Evolutionary conservation across 2,888 invertebrate species (phyloP), one percentile per base, ranked within the genome.

Genomic region (Drosophila imparisetae): DNA sequence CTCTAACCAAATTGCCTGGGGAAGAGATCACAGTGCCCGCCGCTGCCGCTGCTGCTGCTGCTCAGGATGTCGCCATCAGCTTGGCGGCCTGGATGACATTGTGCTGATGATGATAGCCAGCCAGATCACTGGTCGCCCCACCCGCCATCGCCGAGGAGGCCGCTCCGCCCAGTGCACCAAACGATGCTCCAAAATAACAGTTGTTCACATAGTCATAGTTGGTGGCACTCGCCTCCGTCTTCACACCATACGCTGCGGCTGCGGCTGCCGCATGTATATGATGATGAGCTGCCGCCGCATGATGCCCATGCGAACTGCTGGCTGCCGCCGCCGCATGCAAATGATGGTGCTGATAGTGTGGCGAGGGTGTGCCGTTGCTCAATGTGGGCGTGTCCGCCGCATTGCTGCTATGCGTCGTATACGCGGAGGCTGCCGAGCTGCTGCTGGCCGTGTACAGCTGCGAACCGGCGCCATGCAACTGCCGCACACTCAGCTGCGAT

Each of bases 61-160:
- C 73, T 94, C 96, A 97, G 93, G 97, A 96, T 66, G 96, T 96
- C 15, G 97, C 97, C 95, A 97, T 96, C 75, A 97, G 94, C 92
- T 97, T 97, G 66, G 97, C 96, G 70, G 97, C 96, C 74, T 96
- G 96, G 48, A 96, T 96, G 77, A 97, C 96, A 93, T 96, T 96
- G 91, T 97, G 96, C 92, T 97, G 97, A 93, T 97, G 97, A 91
- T 96, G 96, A 93, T 96, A 96, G 34, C 96, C 96, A 74, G 94
- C 94, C 79, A 95, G 94, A 77, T 96, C 96, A 53, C 94, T 94
- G 73, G 72, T 80, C 66, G 93, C 83, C 42, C 83, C 91, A 24
- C 82, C 86, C 5, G 89, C 81, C 62, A 91, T 90, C 45, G 91
- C 88, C 29, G 90, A 75, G 18, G 91, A 84, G 24, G 92, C 89